These are phyloP conservation scores for Rhinoptilus africanus DNA, from an alignment of 2,113 vertebrate genomes.

Conservation along the genomic window DNA sequence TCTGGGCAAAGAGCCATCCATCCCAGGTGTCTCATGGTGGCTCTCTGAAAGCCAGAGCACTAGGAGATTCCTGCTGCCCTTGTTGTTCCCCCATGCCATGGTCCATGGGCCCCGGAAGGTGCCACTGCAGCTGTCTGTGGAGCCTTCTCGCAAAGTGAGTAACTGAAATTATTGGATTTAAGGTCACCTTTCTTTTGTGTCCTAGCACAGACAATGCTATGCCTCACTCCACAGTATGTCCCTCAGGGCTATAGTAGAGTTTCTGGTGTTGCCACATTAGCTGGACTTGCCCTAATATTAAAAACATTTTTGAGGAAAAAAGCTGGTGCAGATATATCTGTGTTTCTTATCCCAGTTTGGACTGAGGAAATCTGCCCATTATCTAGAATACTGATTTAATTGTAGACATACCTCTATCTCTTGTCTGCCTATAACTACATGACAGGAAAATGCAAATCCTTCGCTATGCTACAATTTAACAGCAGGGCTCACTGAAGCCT, in stretches of 20 bases:
- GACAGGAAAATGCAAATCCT: constrained; percentile 53
- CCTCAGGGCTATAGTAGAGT: background rate
- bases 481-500: constrained; percentile 34
- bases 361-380: background rate
- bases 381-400: background rate
- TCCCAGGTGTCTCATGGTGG: background rate
- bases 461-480: constrained; percentile 22
- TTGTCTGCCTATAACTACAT: constrained; percentile 5
- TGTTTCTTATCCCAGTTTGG: background rate
- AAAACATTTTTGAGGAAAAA: background rate
- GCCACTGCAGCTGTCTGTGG: background rate
- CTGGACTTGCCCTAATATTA: background rate
- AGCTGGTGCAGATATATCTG: background rate
- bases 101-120: background rate
- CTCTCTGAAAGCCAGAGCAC: background rate
- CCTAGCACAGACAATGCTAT: background rate
- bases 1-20: background rate
- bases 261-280: background rate
- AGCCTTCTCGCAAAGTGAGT: background rate
- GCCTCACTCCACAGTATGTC: background rate
- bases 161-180: background rate
- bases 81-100: background rate
- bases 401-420: constrained; percentile 18
- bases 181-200: background rate
- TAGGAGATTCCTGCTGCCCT: background rate